These are phyloP conservation scores for Pentalonia nigronervosa DNA, from an alignment of 1,140 invertebrate genomes.

Conservation along the genomic window DNA sequence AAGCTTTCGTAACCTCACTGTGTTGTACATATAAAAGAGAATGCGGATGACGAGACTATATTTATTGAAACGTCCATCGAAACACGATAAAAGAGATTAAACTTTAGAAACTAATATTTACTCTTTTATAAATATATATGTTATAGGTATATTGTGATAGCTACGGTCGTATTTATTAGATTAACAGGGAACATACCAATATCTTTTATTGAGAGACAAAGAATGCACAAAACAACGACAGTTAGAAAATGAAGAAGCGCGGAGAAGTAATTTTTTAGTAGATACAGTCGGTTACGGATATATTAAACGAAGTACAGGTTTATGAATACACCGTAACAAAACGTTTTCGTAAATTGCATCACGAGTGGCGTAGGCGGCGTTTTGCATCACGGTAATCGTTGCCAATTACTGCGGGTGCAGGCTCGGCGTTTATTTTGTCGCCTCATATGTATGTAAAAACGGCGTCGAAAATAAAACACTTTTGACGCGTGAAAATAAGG, in stretches of 20 bases:
- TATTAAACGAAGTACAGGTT: background rate
- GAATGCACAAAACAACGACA: too few species aligned
- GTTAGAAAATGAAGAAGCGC: background rate
- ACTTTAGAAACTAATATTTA: slow-evolving; percentile 25
- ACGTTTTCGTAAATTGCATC: slow-evolving; percentile 15
- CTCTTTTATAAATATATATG: background rate
- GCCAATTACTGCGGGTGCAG: background rate
- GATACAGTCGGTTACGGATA: background rate
- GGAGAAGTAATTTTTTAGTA: background rate
- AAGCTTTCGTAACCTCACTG: background rate
- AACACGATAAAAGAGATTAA: slow-evolving; percentile 4
- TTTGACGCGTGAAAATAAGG: background rate
- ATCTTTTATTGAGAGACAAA: background rate
- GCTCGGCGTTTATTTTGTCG: background rate
- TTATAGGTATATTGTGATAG: background rate
- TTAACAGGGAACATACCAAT: background rate
- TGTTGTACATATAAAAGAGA: background rate
- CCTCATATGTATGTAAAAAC: background rate
- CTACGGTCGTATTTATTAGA: background rate
- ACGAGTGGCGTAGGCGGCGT: background rate
- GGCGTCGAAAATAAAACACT: background rate
- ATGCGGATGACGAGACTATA: background rate
- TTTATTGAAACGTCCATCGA: background rate
- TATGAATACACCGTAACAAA: background rate
- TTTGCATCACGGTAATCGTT: background rate